Base-by-base conservation (phyloP, 2,888 invertebrate species). In the Tridacna crocea region DNA sequence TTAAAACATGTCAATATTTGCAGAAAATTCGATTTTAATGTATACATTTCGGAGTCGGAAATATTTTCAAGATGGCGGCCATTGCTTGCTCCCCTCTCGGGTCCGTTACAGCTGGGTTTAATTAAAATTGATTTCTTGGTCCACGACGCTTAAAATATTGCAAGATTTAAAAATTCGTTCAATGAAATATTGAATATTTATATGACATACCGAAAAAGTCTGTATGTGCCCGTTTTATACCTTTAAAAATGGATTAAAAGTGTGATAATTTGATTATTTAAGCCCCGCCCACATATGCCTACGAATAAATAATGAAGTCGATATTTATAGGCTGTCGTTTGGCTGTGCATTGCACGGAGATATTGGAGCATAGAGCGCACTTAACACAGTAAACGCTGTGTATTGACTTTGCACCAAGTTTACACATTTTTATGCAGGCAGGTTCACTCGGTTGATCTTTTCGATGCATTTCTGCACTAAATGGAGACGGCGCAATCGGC, bases 61-160 rank as follows among this genome's bases (percentile, higher is more conserved):
- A 24, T 68, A 55, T 72, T 75, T 80, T 78, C 85, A 85, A 85
- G 80, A 85, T 85, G 85, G 85, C 85, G 80, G 80, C 82, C 76
- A 66, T 80, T 82, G 75, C 65, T 74, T 58, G 47, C 60, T 48
- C 73, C 72, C 63, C 74, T 76, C 79, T 75, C 75, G 19, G 79
- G 75, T 70, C 79, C 77, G 80, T 75, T 77, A 82, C 80, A 78
- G 76, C 63, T 65, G 76, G 75, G 60, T 63, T 78, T 72, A 70
- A 82, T 77, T 82, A 80, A 85, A 85, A 80, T 82, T 80, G 66
- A 78, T 82, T 80, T 75, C 82, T 78, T 63, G 27, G n/a, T 47
- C n/a, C 63, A 73, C 60, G 17, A n/a, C 10, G 0, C 4, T 15
- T 58, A 3, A 3, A 46, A 27, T 12, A 4, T 4, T 0, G 46